Conservation (phyloP, 2,888 invertebrate species). For the Axea sp. region DNA sequence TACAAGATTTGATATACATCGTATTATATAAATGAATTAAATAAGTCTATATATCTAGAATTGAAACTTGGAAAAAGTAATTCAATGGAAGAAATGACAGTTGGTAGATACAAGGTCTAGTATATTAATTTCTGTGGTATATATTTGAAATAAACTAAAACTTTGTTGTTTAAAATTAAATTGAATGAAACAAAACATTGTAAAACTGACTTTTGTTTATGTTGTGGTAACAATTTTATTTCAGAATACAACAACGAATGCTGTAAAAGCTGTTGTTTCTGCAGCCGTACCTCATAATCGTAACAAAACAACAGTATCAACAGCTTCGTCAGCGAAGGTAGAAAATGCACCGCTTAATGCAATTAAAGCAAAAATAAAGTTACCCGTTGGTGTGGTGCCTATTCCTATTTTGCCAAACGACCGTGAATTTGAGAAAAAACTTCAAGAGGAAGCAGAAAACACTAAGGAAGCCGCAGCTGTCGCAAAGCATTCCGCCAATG, state of each 20-base stretch:
- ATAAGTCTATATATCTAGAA: no score
- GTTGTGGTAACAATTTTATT: no score
- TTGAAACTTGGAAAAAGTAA: no score
- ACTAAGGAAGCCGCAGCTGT: conserved; percentile 17
- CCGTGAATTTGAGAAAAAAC: conserved; percentile 56
- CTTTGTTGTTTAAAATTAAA: no score
- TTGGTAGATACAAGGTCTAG: no score
- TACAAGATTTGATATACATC: no score
- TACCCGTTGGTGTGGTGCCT: conserved; percentile 75
- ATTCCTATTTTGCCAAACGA: conserved; percentile 71
- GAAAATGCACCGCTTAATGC: conserved; percentile 50
- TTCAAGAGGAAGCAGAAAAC: conserved; percentile 57
- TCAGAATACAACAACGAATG: conserved; percentile 63
- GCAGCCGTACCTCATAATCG: conserved; percentile 54
- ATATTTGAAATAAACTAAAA: no score
- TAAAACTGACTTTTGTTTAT: no score
- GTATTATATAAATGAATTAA: no score
- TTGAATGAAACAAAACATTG: no score
- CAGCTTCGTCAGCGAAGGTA: conserved; percentile 60
- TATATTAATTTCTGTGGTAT: no score
- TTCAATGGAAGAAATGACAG: no score
- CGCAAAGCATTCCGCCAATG: conserved; percentile 48
- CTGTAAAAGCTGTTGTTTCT: conserved; percentile 48
- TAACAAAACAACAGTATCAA: conserved; percentile 63
- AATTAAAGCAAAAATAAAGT: conserved; percentile 68